phyloP scores from a whole-genome alignment of 2,888 invertebrate species.

The Caenorhabditis sp. region DNA sequence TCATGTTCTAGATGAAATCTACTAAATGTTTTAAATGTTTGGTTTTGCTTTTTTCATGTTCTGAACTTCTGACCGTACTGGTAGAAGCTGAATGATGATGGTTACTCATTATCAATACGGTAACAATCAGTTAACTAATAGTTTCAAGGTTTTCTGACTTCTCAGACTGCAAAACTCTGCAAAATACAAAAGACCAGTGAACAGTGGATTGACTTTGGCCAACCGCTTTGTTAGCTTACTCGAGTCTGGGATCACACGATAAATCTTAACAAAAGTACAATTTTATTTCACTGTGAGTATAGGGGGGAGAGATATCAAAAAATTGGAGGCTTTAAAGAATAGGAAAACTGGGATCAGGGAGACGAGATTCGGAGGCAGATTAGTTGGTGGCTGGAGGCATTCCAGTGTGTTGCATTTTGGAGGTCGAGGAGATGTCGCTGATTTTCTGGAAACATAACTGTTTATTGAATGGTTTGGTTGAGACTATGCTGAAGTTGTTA shows the following conservation, averaged over 20 bases:
- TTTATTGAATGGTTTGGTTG: not conserved
- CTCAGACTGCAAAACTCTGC: not conserved
- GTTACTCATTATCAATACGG: not conserved
- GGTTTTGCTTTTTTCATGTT: not conserved
- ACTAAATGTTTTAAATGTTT: not conserved
- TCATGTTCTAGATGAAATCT: not conserved
- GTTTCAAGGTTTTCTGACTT: not conserved
- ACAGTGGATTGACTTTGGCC: not conserved
- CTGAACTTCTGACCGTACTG: too few relatives aligned
- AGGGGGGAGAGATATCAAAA: not conserved
- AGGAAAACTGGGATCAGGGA: not conserved
- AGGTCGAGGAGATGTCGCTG: conserved; percentile 42
- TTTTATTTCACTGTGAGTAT: conserved; percentile 6
- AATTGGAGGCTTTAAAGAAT: not conserved
- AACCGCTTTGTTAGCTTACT: conserved; percentile 19
- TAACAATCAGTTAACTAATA: not conserved
- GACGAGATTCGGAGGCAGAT: not conserved
- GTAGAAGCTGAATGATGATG: too few relatives aligned
- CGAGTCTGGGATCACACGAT: conserved; percentile 6
- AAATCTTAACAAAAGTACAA: conserved; percentile 10
- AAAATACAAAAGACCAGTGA: conserved; percentile 1
- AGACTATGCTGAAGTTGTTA: not conserved
- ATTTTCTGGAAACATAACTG: conserved; percentile 21
- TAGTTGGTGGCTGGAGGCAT: conserved; percentile 26
- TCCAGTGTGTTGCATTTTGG: conserved; percentile 40